Evolutionary conservation across 2,888 invertebrate species (phyloP).

Genomic region (Coelogynopora nodosa): DNA sequence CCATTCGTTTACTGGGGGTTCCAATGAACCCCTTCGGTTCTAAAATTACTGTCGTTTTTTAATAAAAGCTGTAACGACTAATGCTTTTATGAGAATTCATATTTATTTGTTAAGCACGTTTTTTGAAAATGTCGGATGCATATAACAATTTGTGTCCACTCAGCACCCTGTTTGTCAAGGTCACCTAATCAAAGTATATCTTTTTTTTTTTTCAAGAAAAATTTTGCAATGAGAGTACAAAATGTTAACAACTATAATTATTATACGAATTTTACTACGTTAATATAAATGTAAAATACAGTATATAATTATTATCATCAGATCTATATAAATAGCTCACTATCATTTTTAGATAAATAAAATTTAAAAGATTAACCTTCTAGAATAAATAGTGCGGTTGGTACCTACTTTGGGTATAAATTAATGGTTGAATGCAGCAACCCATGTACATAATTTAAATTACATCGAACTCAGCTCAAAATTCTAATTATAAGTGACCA

Average conservation of each 20-base stretch:
- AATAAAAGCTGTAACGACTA: not conserved
- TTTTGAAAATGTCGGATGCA: not conserved
- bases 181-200: not conserved
- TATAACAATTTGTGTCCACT: not conserved
- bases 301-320: not conserved
- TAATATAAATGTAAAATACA: not conserved
- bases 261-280: not conserved
- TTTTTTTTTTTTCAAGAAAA: not conserved
- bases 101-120: not conserved
- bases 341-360: not conserved
- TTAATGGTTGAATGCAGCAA: constrained; percentile 6
- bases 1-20: no score
- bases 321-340: not conserved
- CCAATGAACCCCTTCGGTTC: not conserved
- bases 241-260: not conserved
- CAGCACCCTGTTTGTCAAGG: not conserved
- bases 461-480: constrained; percentile 20
- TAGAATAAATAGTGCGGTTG: not conserved
- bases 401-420: not conserved
- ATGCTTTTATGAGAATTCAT: not conserved
- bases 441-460: constrained; percentile 24
- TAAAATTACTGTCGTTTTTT: not conserved
- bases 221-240: not conserved
- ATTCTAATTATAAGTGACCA: not conserved
- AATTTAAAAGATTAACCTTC: not conserved